Evolutionary conservation across 1,140 invertebrate genomes (phyloP).

Genomic region (Araneus ventricosus): DNA sequence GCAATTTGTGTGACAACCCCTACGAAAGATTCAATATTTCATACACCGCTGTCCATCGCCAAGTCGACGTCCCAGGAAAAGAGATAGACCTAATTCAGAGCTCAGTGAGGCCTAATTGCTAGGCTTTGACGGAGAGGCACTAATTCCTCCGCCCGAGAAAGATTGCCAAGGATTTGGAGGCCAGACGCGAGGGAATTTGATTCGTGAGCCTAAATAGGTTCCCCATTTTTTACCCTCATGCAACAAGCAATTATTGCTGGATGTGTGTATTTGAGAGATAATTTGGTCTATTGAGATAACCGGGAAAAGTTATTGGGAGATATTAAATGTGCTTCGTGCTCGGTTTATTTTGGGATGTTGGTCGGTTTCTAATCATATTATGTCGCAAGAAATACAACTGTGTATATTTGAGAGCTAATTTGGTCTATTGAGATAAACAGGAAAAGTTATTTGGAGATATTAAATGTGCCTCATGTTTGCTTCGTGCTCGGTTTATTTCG

Average conservation of each 20-base stretch:
- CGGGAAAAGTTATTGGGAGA: neutral
- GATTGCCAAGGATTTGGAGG: constrained; percentile 60
- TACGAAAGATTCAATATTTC: constrained; percentile 18
- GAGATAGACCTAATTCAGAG: constrained; percentile 1
- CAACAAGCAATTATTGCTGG: neutral
- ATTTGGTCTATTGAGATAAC: neutral
- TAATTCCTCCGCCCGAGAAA: constrained; percentile 56
- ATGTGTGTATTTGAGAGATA: constrained; percentile 27
- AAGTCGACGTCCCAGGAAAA: neutral
- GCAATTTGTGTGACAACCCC: neutral
- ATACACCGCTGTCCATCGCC: neutral
- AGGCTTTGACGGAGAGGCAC: constrained; percentile 37
- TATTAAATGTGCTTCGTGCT: neutral
- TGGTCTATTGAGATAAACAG: neutral
- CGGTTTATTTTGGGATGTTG: neutral
- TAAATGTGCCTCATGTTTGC: neutral
- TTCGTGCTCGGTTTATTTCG: neutral
- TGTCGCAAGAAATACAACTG: no score
- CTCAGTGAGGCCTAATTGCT: constrained; percentile 56
- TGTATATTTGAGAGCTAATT: constrained; percentile 15
- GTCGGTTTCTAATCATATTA: no score
- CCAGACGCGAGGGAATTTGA: constrained; percentile 10
- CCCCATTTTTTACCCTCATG: neutral
- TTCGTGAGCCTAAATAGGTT: constrained; percentile 50
- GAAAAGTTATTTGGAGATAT: neutral